Percentiles rank a stretch among this genome's conserved stretches.
phyloP scores from a whole-genome alignment of 2,113 vertebrate species.

The Oreochromis spilurus region DNA sequence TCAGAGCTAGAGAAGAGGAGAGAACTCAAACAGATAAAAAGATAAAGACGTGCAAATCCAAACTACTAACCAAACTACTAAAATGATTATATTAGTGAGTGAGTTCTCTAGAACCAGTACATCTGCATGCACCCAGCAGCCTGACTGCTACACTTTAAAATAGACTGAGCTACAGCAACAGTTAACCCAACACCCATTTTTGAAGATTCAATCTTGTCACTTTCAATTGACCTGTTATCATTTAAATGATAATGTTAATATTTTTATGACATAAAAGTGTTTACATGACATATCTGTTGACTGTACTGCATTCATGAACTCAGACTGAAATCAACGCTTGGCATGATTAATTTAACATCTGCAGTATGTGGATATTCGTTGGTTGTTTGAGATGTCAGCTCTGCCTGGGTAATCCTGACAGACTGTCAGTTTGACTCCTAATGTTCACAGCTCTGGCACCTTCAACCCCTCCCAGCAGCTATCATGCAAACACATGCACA shows the following conservation, averaged over 20 bases:
- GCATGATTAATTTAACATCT: neutral
- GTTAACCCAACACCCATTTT: neutral
- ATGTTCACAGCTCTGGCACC: conserved; percentile 38
- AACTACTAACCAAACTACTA: neutral
- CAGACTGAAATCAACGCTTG: neutral
- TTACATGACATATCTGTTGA: neutral
- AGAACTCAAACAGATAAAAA: neutral
- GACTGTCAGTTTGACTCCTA: conserved; percentile 31
- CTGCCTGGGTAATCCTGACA: conserved; percentile 16
- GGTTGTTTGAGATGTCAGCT: conserved; percentile 37
- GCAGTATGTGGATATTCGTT: neutral
- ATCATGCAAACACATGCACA: neutral
- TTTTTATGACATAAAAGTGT: neutral
- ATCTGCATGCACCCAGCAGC: neutral
- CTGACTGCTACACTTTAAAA: neutral
- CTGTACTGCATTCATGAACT: neutral
- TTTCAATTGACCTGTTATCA: neutral
- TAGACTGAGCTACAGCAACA: neutral
- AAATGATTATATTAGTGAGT: neutral
- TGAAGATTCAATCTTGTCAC: neutral
- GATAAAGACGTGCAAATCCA: conserved; percentile 30
- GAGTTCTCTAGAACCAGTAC: neutral
- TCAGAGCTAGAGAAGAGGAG: conserved; percentile 5
- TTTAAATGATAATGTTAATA: neutral
- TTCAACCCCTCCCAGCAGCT: neutral